Conservation (phyloP, 1,140 invertebrate species). For the Pentalonia nigronervosa region DNA sequence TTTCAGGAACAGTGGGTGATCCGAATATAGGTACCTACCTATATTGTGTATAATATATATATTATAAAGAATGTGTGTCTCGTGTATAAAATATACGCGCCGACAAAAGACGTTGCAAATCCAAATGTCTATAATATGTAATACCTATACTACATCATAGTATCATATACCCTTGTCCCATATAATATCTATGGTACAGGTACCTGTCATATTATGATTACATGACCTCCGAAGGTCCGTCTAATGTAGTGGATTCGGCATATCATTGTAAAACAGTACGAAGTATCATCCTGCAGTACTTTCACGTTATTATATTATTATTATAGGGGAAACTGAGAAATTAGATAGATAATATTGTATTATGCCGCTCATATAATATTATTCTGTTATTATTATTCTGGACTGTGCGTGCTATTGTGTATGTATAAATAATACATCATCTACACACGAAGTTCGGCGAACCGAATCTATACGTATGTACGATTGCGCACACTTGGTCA, state of each 20-base stretch:
- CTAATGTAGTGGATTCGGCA: neutral
- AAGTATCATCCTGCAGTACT: neutral
- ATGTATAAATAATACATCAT: neutral
- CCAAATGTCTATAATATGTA: neutral
- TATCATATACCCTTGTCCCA: too few relatives aligned
- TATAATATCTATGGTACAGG: too few relatives aligned
- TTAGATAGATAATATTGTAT: neutral
- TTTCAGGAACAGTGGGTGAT: neutral
- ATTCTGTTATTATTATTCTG: neutral
- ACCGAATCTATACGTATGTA: neutral
- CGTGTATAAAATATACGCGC: neutral
- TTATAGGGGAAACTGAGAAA: neutral
- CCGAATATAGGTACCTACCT: neutral
- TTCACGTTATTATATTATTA: conserved; percentile 12
- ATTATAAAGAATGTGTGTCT: neutral
- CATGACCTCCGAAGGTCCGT: neutral
- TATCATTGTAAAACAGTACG: neutral
- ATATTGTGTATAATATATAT: neutral
- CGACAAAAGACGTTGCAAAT: neutral
- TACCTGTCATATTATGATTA: conserved; percentile 1
- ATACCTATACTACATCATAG: neutral
- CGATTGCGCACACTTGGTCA: neutral
- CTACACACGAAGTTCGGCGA: neutral
- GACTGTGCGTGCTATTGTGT: neutral
- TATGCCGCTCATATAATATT: neutral